Evolutionary conservation across 37 sponge, comb jelly and placozoan genomes (phyloP).

Genomic region (Agelas oroides): DNA sequence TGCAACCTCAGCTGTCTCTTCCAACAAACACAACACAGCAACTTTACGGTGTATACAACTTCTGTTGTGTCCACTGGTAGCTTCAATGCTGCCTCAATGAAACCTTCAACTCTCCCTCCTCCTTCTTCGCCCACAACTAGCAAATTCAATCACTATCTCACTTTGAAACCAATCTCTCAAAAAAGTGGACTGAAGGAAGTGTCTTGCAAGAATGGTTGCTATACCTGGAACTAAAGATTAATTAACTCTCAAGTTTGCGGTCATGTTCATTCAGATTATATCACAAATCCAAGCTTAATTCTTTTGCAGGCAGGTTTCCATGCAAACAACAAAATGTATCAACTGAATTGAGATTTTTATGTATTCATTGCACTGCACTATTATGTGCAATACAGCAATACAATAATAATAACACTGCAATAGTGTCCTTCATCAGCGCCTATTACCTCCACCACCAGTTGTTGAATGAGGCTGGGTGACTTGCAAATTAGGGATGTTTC

Average conservation of each 20-base stretch:
- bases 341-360: no score
- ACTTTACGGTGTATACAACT: not conserved
- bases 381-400: no score
- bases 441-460: conserved; percentile 12
- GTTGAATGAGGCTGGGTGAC: conserved; percentile 42
- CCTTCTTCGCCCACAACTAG: not conserved
- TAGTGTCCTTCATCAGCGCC: not conserved
- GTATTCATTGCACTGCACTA: no score
- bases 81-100: not conserved
- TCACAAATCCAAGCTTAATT: no score
- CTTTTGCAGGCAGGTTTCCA: no score
- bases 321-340: no score
- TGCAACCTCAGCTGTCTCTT: conserved; percentile 10
- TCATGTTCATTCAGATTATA: not conserved
- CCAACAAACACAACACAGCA: conserved; percentile 6
- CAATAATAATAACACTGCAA: no score
- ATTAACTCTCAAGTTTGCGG: no score
- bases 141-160: not conserved
- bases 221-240: conserved; percentile 7
- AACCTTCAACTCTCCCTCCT: no score
- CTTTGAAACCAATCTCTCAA: not conserved
- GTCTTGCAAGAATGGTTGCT: not conserved
- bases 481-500: conserved; percentile 82
- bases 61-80: conserved; percentile 5
- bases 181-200: conserved; percentile 9